phyloP scores from a whole-genome alignment of 92 coral and sea anemone species.

The Porites lobata region DNA sequence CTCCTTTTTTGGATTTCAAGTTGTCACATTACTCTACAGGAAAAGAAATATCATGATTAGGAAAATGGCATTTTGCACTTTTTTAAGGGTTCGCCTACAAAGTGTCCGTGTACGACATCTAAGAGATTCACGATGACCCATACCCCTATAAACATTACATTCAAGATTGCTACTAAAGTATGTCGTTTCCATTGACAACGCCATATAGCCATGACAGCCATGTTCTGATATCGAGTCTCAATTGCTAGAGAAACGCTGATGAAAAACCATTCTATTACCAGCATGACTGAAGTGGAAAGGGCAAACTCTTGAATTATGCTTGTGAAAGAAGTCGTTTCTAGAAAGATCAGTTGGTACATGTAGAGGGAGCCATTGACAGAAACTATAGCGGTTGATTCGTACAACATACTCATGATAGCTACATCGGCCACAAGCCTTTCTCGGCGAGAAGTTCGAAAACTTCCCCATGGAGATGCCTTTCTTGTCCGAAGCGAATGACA shows the following conservation, averaged over 20 bases:
- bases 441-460: too few relatives aligned
- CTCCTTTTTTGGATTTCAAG: too few relatives aligned
- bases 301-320: too few relatives aligned
- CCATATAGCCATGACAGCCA: conserved; percentile 50
- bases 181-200: neutral
- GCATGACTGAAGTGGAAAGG: neutral
- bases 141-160: neutral
- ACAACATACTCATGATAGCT: neutral
- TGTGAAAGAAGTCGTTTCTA: too few relatives aligned
- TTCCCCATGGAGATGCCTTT: neutral
- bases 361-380: too few relatives aligned
- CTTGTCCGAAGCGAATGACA: neutral
- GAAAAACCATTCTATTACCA: conserved; percentile 21
- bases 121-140: neutral
- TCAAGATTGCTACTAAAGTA: neutral
- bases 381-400: neutral
- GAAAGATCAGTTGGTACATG: too few relatives aligned
- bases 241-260: conserved; percentile 37
- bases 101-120: neutral
- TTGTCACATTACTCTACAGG: too few relatives aligned
- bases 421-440: conserved; percentile 20
- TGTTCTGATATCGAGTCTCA: conserved; percentile 55
- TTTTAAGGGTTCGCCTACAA: neutral
- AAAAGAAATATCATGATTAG: too few relatives aligned
- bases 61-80: neutral